Evolutionary conservation across 2,113 vertebrate genomes (phyloP).

Genomic region (Hydrolagus affinis): DNA sequence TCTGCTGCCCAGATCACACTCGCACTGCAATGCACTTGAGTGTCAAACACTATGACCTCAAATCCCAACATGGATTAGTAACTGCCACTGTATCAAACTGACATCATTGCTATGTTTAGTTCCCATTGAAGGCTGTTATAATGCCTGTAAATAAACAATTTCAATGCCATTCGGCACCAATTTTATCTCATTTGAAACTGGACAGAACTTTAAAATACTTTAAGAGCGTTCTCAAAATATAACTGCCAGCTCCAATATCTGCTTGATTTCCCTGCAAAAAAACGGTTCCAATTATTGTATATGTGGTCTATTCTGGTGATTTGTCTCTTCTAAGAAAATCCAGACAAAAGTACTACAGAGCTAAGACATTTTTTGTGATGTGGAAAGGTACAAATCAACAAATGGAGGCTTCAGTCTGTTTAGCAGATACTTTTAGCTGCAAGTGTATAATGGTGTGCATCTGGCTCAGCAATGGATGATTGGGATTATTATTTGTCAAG

Average conservation of each 20-base stretch:
- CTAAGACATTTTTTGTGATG: not conserved
- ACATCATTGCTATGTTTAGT: too few relatives aligned
- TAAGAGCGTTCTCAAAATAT: too few relatives aligned
- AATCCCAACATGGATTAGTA: too few relatives aligned
- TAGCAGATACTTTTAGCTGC: not conserved
- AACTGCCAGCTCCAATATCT: not conserved
- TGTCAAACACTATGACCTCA: too few relatives aligned
- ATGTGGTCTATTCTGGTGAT: not conserved
- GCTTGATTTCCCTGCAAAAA: not conserved
- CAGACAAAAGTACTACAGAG: not conserved
- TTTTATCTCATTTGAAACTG: not conserved
- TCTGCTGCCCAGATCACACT: too few relatives aligned
- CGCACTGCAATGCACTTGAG: too few relatives aligned
- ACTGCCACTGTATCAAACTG: too few relatives aligned
- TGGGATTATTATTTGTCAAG: not conserved
- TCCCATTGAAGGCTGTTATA: too few relatives aligned
- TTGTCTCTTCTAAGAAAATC: not conserved
- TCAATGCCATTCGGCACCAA: too few relatives aligned
- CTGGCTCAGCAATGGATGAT: not conserved
- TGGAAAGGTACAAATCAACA: not conserved
- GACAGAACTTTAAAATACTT: not conserved
- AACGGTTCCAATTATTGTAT: not conserved
- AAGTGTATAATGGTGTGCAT: not conserved
- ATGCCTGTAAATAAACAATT: too few relatives aligned
- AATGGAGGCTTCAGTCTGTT: not conserved